Conservation (phyloP, 2,113 vertebrate genomes). For the Seriola aureovittata region DNA sequence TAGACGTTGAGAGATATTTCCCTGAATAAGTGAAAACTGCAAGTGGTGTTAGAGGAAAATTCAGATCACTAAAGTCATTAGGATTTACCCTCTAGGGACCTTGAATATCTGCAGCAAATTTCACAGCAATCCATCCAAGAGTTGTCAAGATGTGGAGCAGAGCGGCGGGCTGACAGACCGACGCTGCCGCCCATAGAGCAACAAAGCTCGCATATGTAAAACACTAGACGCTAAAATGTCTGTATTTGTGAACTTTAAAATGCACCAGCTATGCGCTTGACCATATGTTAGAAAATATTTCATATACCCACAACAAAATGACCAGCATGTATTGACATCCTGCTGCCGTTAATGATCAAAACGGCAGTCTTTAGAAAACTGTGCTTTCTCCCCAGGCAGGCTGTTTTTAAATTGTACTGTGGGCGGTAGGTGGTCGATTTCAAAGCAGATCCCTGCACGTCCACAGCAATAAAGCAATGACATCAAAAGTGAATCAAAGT, state of each 20-base stretch:
- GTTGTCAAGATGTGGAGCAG: not conserved
- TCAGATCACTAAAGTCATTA: not conserved
- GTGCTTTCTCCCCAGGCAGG: conserved; percentile 19
- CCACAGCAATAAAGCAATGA: conserved; percentile 44
- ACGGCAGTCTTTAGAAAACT: not conserved
- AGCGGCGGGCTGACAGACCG: not conserved
- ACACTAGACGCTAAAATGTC: not conserved
- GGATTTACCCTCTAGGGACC: not conserved
- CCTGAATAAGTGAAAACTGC: not conserved
- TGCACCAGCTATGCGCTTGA: not conserved
- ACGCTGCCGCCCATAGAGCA: not conserved
- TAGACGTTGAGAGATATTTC: not conserved
- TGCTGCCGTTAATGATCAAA: conserved; percentile 32
- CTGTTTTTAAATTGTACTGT: conserved; percentile 49
- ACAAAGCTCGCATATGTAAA: not conserved
- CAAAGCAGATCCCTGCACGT: conserved; percentile 52
- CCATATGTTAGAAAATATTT: conserved; percentile 1
- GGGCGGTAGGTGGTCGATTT: conserved; percentile 55
- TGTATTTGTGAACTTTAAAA: conserved; percentile 6
- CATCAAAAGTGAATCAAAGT: conserved; percentile 51
- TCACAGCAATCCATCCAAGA: not conserved
- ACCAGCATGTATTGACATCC: conserved; percentile 9
- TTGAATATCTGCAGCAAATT: not conserved
- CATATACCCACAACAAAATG: conserved; percentile 5
- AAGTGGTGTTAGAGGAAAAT: not conserved